phyloP scores from a whole-genome alignment of 2,797 vertebrate genomes.

The Manis crassicaudata region DNA sequence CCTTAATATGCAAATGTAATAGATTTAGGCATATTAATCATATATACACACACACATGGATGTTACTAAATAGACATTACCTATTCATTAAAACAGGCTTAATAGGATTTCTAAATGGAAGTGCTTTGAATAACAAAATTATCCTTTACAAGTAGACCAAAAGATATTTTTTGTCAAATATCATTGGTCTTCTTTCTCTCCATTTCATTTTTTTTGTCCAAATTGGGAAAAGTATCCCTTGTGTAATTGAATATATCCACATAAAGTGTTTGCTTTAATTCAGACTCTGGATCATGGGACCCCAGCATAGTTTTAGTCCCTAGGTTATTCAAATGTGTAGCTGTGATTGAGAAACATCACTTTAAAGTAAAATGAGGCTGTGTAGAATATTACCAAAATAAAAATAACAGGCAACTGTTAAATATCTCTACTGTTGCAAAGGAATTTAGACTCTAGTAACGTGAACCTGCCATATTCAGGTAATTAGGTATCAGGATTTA shows the following conservation, averaged over 20 bases:
- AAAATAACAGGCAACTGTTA: neutral
- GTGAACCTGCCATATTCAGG: neutral
- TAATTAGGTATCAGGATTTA: neutral
- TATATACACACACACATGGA: neutral
- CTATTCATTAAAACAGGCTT: neutral
- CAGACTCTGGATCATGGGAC: neutral
- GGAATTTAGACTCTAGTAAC: neutral
- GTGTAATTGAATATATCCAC: neutral
- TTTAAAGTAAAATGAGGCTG: constrained; percentile 30
- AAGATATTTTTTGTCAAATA: neutral
- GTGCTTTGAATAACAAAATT: constrained; percentile 30
- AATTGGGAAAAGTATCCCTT: neutral
- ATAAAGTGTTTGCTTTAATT: neutral
- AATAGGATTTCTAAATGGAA: neutral
- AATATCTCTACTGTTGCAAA: constrained; percentile 4
- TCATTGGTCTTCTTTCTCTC: neutral
- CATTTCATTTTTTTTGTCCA: neutral
- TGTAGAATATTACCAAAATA: neutral
- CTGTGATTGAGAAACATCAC: neutral
- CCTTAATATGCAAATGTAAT: neutral
- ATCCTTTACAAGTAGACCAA: neutral
- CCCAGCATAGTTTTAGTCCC: neutral
- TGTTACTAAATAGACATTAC: neutral
- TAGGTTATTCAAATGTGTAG: neutral
- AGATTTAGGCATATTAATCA: neutral